Conservation (phyloP, 1,140 invertebrate species). For the Trichonephila inaurata region DNA sequence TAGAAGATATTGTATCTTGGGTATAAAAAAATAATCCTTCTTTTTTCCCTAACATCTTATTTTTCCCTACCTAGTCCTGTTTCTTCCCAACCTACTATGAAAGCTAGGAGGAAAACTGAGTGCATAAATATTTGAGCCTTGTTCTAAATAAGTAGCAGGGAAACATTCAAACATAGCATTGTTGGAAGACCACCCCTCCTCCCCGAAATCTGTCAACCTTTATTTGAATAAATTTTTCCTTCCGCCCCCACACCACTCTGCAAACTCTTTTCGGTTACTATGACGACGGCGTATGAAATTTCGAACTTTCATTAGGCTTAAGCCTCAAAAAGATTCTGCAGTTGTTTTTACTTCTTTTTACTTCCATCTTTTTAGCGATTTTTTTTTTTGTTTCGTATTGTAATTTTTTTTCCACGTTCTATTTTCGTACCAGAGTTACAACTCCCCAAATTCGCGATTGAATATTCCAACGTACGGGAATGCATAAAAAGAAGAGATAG, state of each 20-base stretch:
- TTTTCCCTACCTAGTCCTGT: not conserved
- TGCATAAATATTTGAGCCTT: conserved; percentile 42
- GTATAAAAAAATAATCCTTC: no score
- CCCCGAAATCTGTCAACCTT: conserved; percentile 55
- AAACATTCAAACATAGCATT: conserved; percentile 39
- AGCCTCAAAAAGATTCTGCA: conserved; percentile 44
- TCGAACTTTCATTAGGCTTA: conserved; percentile 65
- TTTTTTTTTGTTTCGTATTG: not conserved
- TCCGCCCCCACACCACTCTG: not conserved
- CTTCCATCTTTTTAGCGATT: not conserved
- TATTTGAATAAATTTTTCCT: conserved; percentile 63
- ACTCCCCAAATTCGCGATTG: conserved; percentile 51
- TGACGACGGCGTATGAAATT: conserved; percentile 64
- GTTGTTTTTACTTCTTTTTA: conserved; percentile 35
- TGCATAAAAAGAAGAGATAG: conserved; percentile 12
- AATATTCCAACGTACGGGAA: conserved; percentile 51
- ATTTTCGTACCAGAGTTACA: conserved; percentile 4
- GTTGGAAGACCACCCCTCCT: not conserved
- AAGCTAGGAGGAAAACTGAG: conserved; percentile 2
- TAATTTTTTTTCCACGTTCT: not conserved
- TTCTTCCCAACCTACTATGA: not conserved
- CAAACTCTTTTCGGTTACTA: conserved; percentile 7
- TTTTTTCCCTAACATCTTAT: not conserved
- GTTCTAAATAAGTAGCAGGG: conserved; percentile 56
- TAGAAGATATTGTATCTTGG: no score